Evolutionary conservation across 1,140 invertebrate species (phyloP).

Genomic region (Bombus pyrosoma): DNA sequence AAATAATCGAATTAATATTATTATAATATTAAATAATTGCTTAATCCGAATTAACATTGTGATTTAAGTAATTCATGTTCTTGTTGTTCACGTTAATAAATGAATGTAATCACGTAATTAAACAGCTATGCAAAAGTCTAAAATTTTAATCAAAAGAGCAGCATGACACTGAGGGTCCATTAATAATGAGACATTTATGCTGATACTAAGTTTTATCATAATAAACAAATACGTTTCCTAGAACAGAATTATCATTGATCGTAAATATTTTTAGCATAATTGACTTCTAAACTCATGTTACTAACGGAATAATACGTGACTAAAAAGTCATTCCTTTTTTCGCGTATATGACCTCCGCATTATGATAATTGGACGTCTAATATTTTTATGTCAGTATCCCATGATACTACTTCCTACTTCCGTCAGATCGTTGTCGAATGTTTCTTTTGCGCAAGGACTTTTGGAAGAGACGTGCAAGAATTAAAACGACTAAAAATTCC

Average conservation of each 20-base stretch:
- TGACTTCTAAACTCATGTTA: slow-evolving; percentile 16
- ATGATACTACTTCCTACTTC: slow-evolving; percentile 54
- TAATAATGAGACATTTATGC: no score
- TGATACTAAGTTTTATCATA: not conserved
- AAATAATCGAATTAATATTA: not conserved
- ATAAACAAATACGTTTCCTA: not conserved
- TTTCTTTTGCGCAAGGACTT: slow-evolving; percentile 31
- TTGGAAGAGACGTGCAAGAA: not conserved
- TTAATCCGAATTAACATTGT: not conserved
- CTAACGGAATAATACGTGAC: not conserved
- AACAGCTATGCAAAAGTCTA: not conserved
- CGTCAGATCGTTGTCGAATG: slow-evolving; percentile 35
- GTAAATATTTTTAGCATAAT: slow-evolving; percentile 27
- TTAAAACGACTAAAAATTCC: no score
- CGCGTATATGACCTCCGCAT: slow-evolving; percentile 43
- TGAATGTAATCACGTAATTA: not conserved
- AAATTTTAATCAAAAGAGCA: not conserved
- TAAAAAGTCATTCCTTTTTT: slow-evolving; percentile 5
- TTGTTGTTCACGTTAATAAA: not conserved
- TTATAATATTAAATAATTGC: not conserved
- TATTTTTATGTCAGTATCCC: slow-evolving; percentile 12
- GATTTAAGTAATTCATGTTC: not conserved
- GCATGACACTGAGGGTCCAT: no score
- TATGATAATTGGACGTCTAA: slow-evolving; percentile 61
- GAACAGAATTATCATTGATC: not conserved